These are phyloP conservation scores for Tricholauxania praeusta DNA, from an alignment of 2,888 invertebrate species.

Conservation along the genomic window DNA sequence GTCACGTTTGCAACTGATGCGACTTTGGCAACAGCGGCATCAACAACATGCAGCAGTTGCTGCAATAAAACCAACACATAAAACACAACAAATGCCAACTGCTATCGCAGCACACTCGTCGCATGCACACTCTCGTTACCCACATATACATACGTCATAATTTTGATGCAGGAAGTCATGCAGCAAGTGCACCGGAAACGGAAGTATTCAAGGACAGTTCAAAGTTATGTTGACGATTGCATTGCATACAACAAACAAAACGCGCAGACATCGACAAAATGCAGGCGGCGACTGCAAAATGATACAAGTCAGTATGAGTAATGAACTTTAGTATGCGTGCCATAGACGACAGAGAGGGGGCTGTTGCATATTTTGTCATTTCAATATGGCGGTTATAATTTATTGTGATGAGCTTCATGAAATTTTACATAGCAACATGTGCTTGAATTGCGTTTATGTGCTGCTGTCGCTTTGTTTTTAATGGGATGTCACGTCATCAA, in stretches of 20 bases:
- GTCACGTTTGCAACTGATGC: conserved; percentile 25
- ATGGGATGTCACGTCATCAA: background rate
- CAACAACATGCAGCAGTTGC: conserved; percentile 6
- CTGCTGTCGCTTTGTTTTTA: no score
- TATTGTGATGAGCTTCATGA: conserved; percentile 25
- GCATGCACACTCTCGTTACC: background rate
- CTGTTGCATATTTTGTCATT: conserved; percentile 30
- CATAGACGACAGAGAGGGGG: background rate
- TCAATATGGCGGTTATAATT: conserved; percentile 40
- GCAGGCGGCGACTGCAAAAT: background rate
- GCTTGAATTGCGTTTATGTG: no score
- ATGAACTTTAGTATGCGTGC: background rate
- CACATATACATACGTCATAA: conserved; percentile 8
- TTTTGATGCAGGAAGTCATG: conserved; percentile 12
- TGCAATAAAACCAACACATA: background rate
- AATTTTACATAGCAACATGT: background rate
- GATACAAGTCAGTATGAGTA: background rate
- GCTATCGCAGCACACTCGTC: background rate
- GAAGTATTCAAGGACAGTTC: conserved; percentile 33
- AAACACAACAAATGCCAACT: background rate
- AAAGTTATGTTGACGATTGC: background rate
- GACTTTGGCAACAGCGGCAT: background rate
- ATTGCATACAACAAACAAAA: background rate
- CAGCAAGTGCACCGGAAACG: conserved; percentile 38
- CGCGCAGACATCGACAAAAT: conserved; percentile 8